A percentile compares a stretch with the other conserved stretches of the same genome.
Conservation (phyloP, 2,113 vertebrate species). For the Vireo altiloquus region DNA sequence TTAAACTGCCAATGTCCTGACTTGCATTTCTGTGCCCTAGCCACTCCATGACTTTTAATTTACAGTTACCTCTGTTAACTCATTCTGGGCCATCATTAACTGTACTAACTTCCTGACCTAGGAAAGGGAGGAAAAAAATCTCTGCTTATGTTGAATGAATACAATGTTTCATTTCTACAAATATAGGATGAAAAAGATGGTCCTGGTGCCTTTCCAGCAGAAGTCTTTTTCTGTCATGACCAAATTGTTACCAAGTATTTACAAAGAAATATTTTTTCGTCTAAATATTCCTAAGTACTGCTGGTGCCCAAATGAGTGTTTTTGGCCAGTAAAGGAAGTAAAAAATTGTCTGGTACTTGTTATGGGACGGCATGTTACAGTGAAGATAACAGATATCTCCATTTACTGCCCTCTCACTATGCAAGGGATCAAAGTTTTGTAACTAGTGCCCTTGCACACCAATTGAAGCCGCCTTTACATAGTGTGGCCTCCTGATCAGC, state of each 20-base stretch:
- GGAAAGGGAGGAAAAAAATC: neutral
- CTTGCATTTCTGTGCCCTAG: neutral
- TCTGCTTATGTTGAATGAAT: neutral
- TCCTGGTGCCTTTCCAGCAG: neutral
- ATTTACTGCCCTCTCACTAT: fast-evolving
- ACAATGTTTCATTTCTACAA: neutral
- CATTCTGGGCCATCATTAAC: neutral
- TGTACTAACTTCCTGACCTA: neutral
- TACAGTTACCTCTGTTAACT: neutral
- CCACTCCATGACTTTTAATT: neutral
- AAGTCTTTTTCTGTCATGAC: neutral
- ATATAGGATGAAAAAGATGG: neutral
- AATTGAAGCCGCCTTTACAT: neutral
- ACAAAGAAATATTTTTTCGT: neutral
- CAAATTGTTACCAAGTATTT: neutral
- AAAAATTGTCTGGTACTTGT: neutral
- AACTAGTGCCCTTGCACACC: neutral
- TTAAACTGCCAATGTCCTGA: neutral
- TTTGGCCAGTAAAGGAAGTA: neutral
- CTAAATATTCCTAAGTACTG: neutral
- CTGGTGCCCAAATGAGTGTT: neutral
- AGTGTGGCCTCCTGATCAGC: neutral
- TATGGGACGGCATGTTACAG: fast-evolving
- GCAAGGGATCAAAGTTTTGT: neutral
- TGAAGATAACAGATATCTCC: neutral